Conservation (phyloP, 2,113 vertebrate genomes). For the Cynocephalus volans region DNA sequence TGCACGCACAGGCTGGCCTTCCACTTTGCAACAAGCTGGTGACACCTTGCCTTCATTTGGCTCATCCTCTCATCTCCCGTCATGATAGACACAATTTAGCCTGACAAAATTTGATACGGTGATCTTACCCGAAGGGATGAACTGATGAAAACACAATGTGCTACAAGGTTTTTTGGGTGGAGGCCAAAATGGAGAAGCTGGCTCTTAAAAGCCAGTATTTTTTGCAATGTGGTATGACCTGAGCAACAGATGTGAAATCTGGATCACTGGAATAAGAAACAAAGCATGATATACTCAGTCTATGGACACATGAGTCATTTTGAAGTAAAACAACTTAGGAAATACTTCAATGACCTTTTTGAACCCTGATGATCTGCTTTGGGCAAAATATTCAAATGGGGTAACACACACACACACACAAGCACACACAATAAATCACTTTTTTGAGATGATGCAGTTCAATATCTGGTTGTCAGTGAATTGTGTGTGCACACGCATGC, state of each 20-base stretch:
- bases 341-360: not conserved
- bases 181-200: constrained; percentile 38
- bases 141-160: not conserved
- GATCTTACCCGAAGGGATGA: constrained; percentile 21
- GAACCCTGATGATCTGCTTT: constrained; percentile 15
- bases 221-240: not conserved
- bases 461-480: not conserved
- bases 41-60: not conserved
- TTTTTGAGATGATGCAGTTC: not conserved
- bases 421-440: not conserved
- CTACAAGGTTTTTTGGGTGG: constrained; percentile 11
- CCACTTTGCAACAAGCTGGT: not conserved
- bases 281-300: not conserved
- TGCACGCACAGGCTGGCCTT: not conserved
- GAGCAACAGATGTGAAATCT: not conserved
- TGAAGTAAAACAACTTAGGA: not conserved
- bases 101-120: not conserved
- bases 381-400: constrained; percentile 47
- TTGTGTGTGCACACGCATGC: fast-evolving
- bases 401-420: not conserved
- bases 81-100: constrained; percentile 35
- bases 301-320: not conserved
- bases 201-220: not conserved
- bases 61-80: not conserved
- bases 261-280: not conserved